Base-by-base conservation (phyloP, 1,140 invertebrate genomes). In the Drosophila subpulchrella region DNA sequence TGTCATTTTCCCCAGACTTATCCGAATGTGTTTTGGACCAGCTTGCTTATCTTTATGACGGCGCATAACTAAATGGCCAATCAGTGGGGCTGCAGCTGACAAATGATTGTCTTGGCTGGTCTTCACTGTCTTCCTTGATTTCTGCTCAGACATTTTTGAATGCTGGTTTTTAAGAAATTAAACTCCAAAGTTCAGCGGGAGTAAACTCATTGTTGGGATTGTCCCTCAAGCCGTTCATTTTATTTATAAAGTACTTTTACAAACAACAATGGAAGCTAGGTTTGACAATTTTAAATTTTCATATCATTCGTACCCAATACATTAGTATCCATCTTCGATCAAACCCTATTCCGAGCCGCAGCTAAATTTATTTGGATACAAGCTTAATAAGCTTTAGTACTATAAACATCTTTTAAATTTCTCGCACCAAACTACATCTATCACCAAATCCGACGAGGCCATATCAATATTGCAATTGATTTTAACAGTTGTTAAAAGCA, bases 401-500 rank as follows among this genome's bases (percentile, higher is more conserved):
- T 17, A 15, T 34, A 10, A n/a, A 8, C 30, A 34, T 17, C 4
- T 34, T 34, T 30, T 2, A 0, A 51, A 11, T 30, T 7, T 46
- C 11, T 27, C 7, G 27, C 34, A 24, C 11, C 11, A 6, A 41
- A 34, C 5, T 32, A 24, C 48, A 44, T 62, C 57, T 32, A 38
- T 47, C 55, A 44, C 48, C 39, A 53, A 77, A 65, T 88, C 63
- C 66, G 46, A 68, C 60, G 67, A 59, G 50, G 67, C 48, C 71
- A 77, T 79, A 83, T 88, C 76, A 83, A 86, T 86, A 86, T 66
- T 66, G 84, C 83, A 83, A 86, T 86, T 88, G 83, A 73, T 83
- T 88, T 88, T 74, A 88, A 83, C 83, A 73, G 83, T 86, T 86
- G 83, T 86, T 86, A 76, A 88, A 72, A 71, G 79, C 83, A 73